These are phyloP conservation scores for Eugnorisma glareosa DNA, from an alignment of 2,888 invertebrate genomes.

Conservation along the genomic window DNA sequence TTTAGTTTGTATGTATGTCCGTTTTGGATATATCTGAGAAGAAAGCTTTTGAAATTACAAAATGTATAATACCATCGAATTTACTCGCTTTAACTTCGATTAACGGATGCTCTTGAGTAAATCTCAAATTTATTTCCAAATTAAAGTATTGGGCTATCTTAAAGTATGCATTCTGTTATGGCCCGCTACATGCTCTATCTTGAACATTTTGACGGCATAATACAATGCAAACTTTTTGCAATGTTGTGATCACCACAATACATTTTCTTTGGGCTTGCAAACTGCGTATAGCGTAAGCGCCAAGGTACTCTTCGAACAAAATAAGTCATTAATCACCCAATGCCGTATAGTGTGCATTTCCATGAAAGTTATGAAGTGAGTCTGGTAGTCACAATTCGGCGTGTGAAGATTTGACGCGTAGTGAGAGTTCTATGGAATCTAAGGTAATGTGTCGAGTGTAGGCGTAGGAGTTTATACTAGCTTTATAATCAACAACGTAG, in stretches of 20 bases:
- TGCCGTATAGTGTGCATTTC: not conserved
- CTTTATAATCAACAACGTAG: constrained; percentile 25
- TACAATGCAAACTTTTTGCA: not conserved
- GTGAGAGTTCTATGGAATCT: constrained; percentile 15
- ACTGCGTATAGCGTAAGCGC: not conserved
- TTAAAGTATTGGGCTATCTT: constrained; percentile 9
- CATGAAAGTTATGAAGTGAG: not conserved
- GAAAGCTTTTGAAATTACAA: constrained; percentile 15
- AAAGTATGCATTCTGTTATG: not conserved
- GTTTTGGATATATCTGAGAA: not conserved
- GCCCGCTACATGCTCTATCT: not conserved
- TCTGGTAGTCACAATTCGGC: constrained; percentile 5
- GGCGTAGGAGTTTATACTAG: constrained; percentile 57
- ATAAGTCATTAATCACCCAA: not conserved
- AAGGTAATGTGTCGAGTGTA: constrained; percentile 30
- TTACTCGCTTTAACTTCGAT: constrained; percentile 48
- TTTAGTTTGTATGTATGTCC: constrained; percentile 20
- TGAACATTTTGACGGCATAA: not conserved
- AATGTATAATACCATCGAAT: constrained; percentile 34
- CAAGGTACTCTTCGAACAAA: not conserved
- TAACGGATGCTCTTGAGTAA: constrained; percentile 23
- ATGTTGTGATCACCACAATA: not conserved
- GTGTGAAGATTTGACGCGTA: constrained; percentile 18
- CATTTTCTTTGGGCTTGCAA: not conserved
- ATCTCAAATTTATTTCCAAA: constrained; percentile 9